Conservation (phyloP, 2,888 invertebrate genomes). For the Trachelus tabidus region DNA sequence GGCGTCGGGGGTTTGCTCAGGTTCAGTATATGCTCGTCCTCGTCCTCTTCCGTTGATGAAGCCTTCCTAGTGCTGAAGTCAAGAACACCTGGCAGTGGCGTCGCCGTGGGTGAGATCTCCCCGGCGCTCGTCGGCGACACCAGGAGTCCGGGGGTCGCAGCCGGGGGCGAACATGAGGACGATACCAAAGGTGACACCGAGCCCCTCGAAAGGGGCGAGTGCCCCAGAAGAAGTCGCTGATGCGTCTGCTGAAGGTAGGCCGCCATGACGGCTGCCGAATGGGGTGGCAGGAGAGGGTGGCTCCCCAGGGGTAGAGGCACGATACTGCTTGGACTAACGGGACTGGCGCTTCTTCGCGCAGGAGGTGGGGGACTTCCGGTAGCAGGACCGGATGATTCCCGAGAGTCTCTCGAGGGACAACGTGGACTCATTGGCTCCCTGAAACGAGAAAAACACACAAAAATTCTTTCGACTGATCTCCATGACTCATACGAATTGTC, state of each 20-base stretch:
- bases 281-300: conserved; percentile 78
- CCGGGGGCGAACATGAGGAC: conserved; percentile 76
- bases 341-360: conserved; percentile 67
- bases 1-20: conserved; percentile 75
- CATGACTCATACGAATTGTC: too few species aligned
- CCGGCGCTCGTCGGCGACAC: conserved; percentile 72
- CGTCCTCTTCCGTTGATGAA: conserved; percentile 69
- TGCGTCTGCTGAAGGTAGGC: conserved; percentile 81
- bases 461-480: too few species aligned
- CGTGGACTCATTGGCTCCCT: conserved; percentile 83
- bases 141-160: conserved; percentile 67
- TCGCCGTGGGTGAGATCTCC: conserved; percentile 62
- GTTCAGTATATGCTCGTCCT: conserved; percentile 77
- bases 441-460: conserved; percentile 67
- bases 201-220: conserved; percentile 70
- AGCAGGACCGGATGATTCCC: conserved; percentile 73
- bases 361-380: conserved; percentile 78
- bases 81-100: conserved; percentile 71
- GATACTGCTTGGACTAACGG: conserved; percentile 76
- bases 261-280: conserved; percentile 82
- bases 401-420: conserved; percentile 84
- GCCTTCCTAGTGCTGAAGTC: conserved; percentile 84
- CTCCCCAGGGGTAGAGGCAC: conserved; percentile 75
- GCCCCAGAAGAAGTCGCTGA: conserved; percentile 78
- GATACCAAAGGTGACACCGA: conserved; percentile 77